Base-by-base conservation (phyloP, 92 coral and sea anemone species). In the Chrysogorgia sp. region DNA sequence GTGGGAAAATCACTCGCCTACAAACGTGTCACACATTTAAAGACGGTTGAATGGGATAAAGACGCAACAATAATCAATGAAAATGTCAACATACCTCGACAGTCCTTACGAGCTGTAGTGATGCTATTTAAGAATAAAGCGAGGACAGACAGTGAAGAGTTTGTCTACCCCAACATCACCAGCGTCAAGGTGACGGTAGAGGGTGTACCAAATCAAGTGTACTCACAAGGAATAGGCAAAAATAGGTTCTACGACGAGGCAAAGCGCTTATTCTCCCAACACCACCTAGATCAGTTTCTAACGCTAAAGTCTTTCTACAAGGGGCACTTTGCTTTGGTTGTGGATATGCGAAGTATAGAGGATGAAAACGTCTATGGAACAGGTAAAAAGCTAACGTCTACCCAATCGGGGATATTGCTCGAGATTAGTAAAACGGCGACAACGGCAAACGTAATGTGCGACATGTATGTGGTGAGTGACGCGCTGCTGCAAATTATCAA, bases 291-390 rank as follows among this genome's bases (percentile, higher is more conserved):
- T 67, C 53, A 55, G 43, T 37, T 40, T 50, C 32, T 55, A 37
- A 55, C 53, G 25, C 43, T 67, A 40, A 33, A 55, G 75, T 32
- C 32, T 47, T 67, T 67, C 75, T 67, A 67, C 49, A 67, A 67
- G 49, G 52, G 37, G 9, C 32, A 55, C 19, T 67, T 67, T 14
- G 52, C 75, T 0, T 37, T 67, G 26, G 75, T 67, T 25, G 49
- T 67, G 7, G 75, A 67, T 7, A 32, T 67, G 48, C 32, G 75
- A 14, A 40, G 53, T 2, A 55, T 25, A 2, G 26, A 58, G 26
- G 64, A 58, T 25, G 15, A 26, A 0, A 13, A 32, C 2, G 25
- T 13, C 31, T 15, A 24, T 13, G 64, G 64, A 24, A 21, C 28
- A 10, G 64, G 64, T 21, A 58, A 58, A 58, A 58, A 58, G 64